Base-by-base conservation (phyloP, 2,113 vertebrate species). In the Pardalotus punctatus region DNA sequence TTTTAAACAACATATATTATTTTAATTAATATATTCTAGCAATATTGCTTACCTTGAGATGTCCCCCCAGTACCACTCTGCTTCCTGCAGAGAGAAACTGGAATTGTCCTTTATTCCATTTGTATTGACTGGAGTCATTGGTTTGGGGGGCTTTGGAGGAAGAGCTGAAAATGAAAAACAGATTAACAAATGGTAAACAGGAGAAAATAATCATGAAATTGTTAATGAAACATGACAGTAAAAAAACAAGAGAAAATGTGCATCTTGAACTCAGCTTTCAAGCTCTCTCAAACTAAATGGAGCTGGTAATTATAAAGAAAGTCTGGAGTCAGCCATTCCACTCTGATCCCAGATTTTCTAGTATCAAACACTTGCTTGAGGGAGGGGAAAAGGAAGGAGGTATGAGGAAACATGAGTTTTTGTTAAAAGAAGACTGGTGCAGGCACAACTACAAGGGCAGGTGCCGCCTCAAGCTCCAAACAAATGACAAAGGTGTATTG, bases 51-150 rank as follows among this genome's bases (percentile, higher is more conserved):
- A 99, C 99, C 99, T 99, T 93, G 98, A 99, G 90, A 99, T 98
- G 93, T 99, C 99, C 40, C 99, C 99, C 99, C 99, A 99, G 91
- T 99, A 99, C 99, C 99, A 99, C 88, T 99, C 99, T 1, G 99
- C 98, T 61, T 99, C 99, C 97, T 99, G 98, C 76, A 99, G 98
- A 73, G 98, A 97, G 66, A 96, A 95, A 53, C 76, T 88, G 77
- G 98, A 98, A 83, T 96, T 97, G 66, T 99, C 98, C 91, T 98
- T 99, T 92, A 95, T 95, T 96, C 98, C 98, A 96, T 98, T 99
- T 80, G 98, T 98, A 97, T 98, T 96, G 76, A 98, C 94, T 94
- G 99, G 98, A 96, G 98, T 98, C 97, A 97, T 97, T 94, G 99
- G 98, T 94, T 99, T 99, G 88, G 98, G 97, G 76, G 99, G 99